Evolutionary conservation across 2,888 invertebrate species (phyloP), one percentile per base, ranked within the genome.

Genomic region (Oscheius sp.): DNA sequence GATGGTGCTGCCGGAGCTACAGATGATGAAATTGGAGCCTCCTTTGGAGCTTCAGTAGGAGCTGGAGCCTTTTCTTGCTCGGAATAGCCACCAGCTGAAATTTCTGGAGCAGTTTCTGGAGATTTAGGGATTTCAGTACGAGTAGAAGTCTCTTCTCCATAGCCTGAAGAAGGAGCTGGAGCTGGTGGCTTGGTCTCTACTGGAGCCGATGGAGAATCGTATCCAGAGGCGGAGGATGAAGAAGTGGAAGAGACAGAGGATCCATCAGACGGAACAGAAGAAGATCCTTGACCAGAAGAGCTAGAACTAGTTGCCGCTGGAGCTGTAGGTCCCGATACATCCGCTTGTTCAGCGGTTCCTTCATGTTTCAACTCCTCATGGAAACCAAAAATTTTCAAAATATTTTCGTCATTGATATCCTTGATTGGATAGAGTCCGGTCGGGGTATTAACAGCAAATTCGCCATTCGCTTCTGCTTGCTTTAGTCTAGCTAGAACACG

Each of bases 351-450:
- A 41, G 41, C 41, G 41, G 41, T n/a, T 6, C 41, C 50, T 30
- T 36, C 56, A 20, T 32, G 17, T 36, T 32, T 56, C 17, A 57
- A 41, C 32, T 41, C 47, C 32, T 59, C 67, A n/a, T n/a, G n/a
- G n/a, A n/a, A 20, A 51, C 36, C 9, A 47, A 28, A 54, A 50
- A 20, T 3, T 59, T 49, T 0, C n/a, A n/a, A n/a, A n/a, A n/a
- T n/a, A n/a, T 38, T 72, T 71, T 54, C 36, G 36, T 77, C 77
- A 56, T 70, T 74, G 59, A 77, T 77, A 45, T 77, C 74, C 47
- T 72, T 75, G 67, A 77, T 74, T 8, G 77, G 77, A 51, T 72
- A 77, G 70, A 77, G 72, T 67, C 77, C 77, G 44, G 71, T 77
- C n/a, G 77, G 77, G 67, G 77, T 77, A 51, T 75, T 75, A 49